Base-by-base conservation (phyloP, 2,888 invertebrate genomes). In the Drosophila pegasa region DNA sequence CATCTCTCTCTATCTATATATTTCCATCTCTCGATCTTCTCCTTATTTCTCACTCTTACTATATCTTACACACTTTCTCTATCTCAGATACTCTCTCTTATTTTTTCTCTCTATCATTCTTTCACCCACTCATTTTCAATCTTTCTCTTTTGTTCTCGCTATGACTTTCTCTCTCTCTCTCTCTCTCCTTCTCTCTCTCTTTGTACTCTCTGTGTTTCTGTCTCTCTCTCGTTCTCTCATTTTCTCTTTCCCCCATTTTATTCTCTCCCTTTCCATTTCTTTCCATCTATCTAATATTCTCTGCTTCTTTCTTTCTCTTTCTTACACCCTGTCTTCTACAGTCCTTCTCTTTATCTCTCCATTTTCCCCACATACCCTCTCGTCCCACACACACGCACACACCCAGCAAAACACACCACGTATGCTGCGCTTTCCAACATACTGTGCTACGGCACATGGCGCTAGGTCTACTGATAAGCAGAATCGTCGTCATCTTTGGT, bases 391-490 rank as follows among this genome's bases (percentile, higher is more conserved):
- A 41, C 25, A 51, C 20, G 37, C 48, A 40, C 59, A 43, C 38
- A 47, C 55, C 50, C 5, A 47, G 22, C 14, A 10, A 29, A 14
- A 8, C 48, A 22, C 35, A 33, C 31, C 35, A 41, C 43, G 31
- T 45, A 40, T 22, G 43, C 22, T 35, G 40, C 20, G 45, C 33
- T 57, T 61, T 64, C 59, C 60, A 78, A 47, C 65, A 65, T 62
- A 65, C 82, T 81, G 78, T 80, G 59, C 51, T 57, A 1, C 3
- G 16, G 16, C 27, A 16, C n/a, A 20, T 20, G 22, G 35, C 25
- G 35, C 50, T 51, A 40, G 29, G 65, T 60, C 67, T 50, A 54
- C 70, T 66, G 84, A 87, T 87, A 83, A 79, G 69, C 67, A 55
- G 45, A 59, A 54, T 62, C 61, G 55, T 41, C 58, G 58, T 62